phyloP scores from a whole-genome alignment of 2,797 vertebrate genomes.

The Phyllotis vaccarum region DNA sequence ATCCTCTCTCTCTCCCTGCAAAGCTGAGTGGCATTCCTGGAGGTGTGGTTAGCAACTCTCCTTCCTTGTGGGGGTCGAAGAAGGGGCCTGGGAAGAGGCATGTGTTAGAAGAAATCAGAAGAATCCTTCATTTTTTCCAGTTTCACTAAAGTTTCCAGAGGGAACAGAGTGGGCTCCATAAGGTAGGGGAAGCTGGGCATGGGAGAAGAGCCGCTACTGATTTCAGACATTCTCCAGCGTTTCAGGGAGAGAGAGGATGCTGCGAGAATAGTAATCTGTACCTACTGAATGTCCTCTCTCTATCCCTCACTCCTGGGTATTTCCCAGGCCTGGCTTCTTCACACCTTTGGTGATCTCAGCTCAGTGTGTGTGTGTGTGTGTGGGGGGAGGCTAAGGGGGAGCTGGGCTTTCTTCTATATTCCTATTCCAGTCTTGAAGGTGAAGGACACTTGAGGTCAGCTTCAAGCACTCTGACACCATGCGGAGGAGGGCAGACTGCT shows the following conservation, averaged over 20 bases:
- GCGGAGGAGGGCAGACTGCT: not conserved
- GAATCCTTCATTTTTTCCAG: not conserved
- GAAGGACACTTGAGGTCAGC: not conserved
- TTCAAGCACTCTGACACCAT: not conserved
- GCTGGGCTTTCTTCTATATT: not conserved
- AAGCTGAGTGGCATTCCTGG: not conserved
- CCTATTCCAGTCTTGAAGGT: not conserved
- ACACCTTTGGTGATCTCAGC: not conserved
- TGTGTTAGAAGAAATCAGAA: not conserved
- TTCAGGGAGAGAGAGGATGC: too few species aligned
- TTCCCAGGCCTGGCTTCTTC: constrained; percentile 28
- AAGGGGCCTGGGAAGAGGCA: not conserved
- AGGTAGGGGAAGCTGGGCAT: not conserved
- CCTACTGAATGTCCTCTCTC: rapidly evolving
- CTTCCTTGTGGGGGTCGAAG: not conserved
- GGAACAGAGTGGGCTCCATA: not conserved
- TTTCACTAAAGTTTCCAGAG: not conserved
- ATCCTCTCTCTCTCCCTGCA: too few species aligned
- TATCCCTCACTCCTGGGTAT: rapidly evolving
- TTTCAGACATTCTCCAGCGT: not conserved
- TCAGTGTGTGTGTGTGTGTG: not conserved
- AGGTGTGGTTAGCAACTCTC: not conserved
- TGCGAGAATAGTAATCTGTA: not conserved
- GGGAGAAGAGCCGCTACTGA: not conserved
- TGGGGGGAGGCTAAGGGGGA: not conserved